A percentile compares a stretch with the other conserved stretches of the same genome.
phyloP scores from a whole-genome alignment of 2,113 vertebrate species.

The Axis porcinus region DNA sequence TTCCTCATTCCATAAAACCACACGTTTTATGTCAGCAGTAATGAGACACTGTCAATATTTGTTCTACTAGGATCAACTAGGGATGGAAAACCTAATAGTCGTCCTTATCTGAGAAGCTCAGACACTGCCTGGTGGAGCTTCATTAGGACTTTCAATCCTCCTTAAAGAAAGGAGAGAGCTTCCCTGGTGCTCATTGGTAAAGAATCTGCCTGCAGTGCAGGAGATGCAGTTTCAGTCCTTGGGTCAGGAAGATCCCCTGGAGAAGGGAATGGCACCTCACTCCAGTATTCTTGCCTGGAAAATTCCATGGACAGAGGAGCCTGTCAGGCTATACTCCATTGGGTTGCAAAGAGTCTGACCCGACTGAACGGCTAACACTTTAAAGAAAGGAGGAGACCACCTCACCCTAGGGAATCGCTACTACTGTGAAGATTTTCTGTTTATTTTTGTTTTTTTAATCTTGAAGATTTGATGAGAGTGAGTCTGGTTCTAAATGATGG shows the following conservation, averaged over 20 bases:
- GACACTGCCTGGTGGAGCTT: not conserved
- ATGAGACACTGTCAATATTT: not conserved
- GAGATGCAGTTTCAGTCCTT: not conserved
- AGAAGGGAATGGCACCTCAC: not conserved
- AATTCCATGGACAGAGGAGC: not conserved
- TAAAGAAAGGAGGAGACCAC: not conserved
- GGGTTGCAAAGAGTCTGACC: not conserved
- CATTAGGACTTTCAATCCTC: not conserved
- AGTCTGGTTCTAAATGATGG: not conserved
- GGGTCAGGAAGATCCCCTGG: not conserved
- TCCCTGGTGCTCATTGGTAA: not conserved
- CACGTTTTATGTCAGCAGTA: not conserved
- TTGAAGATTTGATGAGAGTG: not conserved
- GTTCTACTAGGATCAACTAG: not conserved
- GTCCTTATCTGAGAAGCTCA: not conserved
- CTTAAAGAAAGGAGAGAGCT: not conserved
- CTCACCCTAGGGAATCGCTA: fast-evolving
- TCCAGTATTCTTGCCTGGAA: not conserved
- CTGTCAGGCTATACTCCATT: not conserved
- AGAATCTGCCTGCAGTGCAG: not conserved
- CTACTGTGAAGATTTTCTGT: not conserved
- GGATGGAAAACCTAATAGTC: not conserved
- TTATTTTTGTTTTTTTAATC: not conserved
- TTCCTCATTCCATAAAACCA: not conserved
- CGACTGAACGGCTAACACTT: not conserved